Conservation (phyloP, 2,113 vertebrate genomes). For the Grallaria varia region DNA sequence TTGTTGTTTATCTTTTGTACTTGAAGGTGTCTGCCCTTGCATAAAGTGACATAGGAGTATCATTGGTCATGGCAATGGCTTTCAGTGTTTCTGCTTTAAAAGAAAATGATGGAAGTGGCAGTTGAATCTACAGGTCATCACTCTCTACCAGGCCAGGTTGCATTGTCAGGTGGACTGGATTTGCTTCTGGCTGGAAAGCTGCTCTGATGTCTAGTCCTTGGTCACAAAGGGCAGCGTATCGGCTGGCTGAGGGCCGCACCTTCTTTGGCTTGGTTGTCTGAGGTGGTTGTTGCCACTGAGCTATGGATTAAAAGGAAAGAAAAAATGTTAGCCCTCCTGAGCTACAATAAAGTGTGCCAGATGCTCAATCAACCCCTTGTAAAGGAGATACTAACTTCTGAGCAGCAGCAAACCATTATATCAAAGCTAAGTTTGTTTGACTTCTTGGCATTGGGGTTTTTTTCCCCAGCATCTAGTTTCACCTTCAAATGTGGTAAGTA, state of each 20-base stretch:
- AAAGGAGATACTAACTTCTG: neutral
- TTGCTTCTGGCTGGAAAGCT: conserved; percentile 95
- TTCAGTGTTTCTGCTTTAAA: conserved; percentile 66
- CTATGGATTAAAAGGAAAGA: conserved; percentile 62
- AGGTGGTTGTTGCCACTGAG: conserved; percentile 93
- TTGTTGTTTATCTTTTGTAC: conserved; percentile 66
- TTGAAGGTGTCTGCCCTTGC: conserved; percentile 73
- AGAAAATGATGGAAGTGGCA: neutral
- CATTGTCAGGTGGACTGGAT: conserved; percentile 81
- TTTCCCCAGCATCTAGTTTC: neutral
- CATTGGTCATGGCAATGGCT: conserved; percentile 72
- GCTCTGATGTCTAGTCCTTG: conserved; percentile 96
- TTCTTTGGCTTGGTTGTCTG: conserved; percentile 91
- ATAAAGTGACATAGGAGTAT: conserved; percentile 66
- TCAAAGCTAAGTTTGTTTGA: neutral
- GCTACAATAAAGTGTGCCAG: neutral
- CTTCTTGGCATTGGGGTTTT: neutral
- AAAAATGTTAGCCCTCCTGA: neutral
- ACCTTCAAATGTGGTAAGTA: neutral
- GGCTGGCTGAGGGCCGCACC: conserved; percentile 92
- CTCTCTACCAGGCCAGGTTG: conserved; percentile 88
- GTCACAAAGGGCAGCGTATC: conserved; percentile 95
- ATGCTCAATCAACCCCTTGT: neutral
- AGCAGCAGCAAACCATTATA: neutral
- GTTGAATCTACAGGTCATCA: conserved; percentile 86